Base-by-base conservation (phyloP, 2,113 vertebrate species). In the Hyla sarda region DNA sequence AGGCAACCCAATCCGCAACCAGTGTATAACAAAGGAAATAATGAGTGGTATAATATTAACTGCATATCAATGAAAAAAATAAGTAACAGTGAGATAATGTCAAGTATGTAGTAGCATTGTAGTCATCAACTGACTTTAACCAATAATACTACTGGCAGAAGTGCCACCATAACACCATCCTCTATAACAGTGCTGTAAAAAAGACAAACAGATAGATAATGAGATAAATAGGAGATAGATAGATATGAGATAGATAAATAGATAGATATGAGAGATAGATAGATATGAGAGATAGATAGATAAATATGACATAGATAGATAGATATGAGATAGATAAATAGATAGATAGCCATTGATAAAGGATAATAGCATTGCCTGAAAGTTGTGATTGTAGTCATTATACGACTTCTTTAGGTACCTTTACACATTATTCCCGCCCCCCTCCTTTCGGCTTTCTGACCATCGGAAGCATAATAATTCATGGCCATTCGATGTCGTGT, bases 381-480 rank as follows among this genome's bases (percentile, higher is more conserved):
- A 69, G 65, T 71, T 41, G 7, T 37, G 65, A 9, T 7, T 23
- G 7, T 11, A 41, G n/a, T n/a, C n/a, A 17, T 21, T 19, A 9
- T 73, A 5, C 9, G 10, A 7, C 6, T 56, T 52, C n/a, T n/a
- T 77, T 23, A 13, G 50, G 10, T 11, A 73, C 34, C 28, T 78
- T 56, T 77, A 74, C 5, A 34, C 8, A 60, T 23, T 1, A 56
- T 60, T 60, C 25, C n/a, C 58, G 23, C 19, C 23, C n/a, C n/a
- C 73, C 47, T 54, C 14, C 47, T 19, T 17, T 30, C 76, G 1
- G 50, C 28, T 54, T 67, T 67, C 48, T 19, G 62, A 30, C 76
- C 32, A 30, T 25, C 17, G 48, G 52, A 48, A 72, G 56, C 47
- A 71, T 86, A 80, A 86, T 71, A 80, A 72, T 86, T 86, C 48